Conservation (phyloP, 92 coral and sea anemone species). For the Meandrina meandrites region DNA sequence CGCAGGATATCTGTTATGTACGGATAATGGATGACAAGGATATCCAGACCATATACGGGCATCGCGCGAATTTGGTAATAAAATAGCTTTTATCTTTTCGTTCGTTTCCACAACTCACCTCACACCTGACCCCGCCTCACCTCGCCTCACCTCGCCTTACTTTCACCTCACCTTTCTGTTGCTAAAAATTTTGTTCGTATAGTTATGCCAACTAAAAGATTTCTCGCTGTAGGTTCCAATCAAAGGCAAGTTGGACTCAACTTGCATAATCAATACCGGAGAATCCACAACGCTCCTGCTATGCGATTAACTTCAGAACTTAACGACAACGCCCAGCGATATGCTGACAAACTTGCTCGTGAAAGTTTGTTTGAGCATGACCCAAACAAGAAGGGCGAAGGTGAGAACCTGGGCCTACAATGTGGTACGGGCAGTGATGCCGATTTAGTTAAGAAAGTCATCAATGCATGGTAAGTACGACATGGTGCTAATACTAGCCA, state of each 20-base stretch:
- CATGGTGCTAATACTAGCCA: background rate
- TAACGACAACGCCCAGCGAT: slow-evolving; percentile 62
- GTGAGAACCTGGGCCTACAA: slow-evolving; percentile 74
- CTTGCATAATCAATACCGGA: slow-evolving; percentile 66
- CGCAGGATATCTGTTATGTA: too few species aligned
- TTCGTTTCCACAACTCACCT: too few species aligned
- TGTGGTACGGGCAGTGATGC: slow-evolving; percentile 24
- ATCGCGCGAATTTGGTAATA: too few species aligned
- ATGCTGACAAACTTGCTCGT: slow-evolving; percentile 59
- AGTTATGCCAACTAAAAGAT: background rate
- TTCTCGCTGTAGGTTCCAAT: background rate
- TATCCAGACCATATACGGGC: too few species aligned
- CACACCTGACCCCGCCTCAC: too few species aligned
- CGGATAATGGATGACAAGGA: too few species aligned
- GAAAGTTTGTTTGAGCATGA: slow-evolving; percentile 58
- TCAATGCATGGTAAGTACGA: slow-evolving; percentile 13
- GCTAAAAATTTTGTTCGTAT: too few species aligned
- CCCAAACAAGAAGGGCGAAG: slow-evolving; percentile 36
- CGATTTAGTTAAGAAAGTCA: slow-evolving; percentile 21
- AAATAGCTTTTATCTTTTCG: too few species aligned
- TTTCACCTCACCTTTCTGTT: too few species aligned
- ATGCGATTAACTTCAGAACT: slow-evolving; percentile 59
- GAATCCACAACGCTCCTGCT: slow-evolving; percentile 60
- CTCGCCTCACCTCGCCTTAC: too few species aligned
- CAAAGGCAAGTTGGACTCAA: slow-evolving; percentile 37